Base-by-base conservation (phyloP, 2,113 vertebrate genomes). In the Callorhinus ursinus region DNA sequence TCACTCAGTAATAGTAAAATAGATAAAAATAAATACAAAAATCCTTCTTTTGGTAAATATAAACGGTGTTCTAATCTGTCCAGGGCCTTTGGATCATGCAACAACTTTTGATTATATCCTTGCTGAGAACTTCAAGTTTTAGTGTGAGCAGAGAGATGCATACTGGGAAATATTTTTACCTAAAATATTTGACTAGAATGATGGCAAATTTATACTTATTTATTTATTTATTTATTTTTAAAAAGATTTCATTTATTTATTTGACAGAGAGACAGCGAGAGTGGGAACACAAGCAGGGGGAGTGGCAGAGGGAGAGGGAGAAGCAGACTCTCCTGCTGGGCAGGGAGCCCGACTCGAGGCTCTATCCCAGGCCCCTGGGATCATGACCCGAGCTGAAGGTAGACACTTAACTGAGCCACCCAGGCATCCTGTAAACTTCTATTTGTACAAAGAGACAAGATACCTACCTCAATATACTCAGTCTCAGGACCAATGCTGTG, bases 141-240 rank as follows among this genome's bases (percentile, higher is more conserved):
- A 94, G 15, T 71, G 14, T 96, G 53, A 86, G 36, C 36, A 24
- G 46, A 95, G 28, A 77, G 16, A 79, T 71, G 18, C 39, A 84
- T 2, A 36, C 21, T 28, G 33, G 69, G 81, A 81, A 79, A 53
- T 93, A 53, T n/a, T 96, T 84, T 96, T 72, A 53, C 53, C 28
- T 72, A 81, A 92, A 89, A 33, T 72, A 39, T 87, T 96, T 95
- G 19, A 81, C 46, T 86, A 24, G 71, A 63, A 89, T 88, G 69
- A 55, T 82, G 53, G 51, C 14, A 71, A 76, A 42, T 76, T 93
- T 85, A 53, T 51, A 46, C 7, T 46, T 46, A 46, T 46, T 1
- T 46, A 46, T 65, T 31, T 31, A 31, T 65, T 65, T 65, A 46
- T 46, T 46, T 46, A 46, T 46, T 24, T 59, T 39, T 39, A 39